phyloP scores from a whole-genome alignment of 2,888 invertebrate species.

The Lepidochrysops patricia region DNA sequence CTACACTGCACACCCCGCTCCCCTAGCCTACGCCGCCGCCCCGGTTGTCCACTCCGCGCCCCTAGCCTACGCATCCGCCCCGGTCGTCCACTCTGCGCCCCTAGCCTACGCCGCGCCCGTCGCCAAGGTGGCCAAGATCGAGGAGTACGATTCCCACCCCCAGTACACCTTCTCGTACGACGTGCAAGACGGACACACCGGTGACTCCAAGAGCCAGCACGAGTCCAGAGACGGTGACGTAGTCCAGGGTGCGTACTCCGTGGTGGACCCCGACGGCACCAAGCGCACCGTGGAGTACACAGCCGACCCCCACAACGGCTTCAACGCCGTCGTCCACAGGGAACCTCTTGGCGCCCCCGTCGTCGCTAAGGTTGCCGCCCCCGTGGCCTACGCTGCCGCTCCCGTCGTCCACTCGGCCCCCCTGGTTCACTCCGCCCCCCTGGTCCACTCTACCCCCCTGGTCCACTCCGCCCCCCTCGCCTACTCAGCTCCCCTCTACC shows the following conservation, averaged over 20 bases:
- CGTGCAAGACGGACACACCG: constrained; percentile 52
- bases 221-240: constrained; percentile 55
- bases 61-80: constrained; percentile 34
- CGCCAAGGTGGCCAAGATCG: constrained; percentile 33
- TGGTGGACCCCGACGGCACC: constrained; percentile 56
- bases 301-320: constrained; percentile 55
- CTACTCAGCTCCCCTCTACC: constrained; percentile 78
- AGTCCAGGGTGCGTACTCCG: constrained; percentile 57
- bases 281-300: constrained; percentile 58
- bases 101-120: constrained; percentile 36
- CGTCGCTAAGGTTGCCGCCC: constrained; percentile 32
- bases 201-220: constrained; percentile 54
- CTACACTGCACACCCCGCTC: constrained; percentile 60
- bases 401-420: constrained; percentile 36
- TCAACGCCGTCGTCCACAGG: constrained; percentile 56
- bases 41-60: constrained; percentile 36
- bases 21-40: constrained; percentile 36
- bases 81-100: constrained; percentile 38
- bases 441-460: constrained; percentile 32
- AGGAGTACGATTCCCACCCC: constrained; percentile 46
- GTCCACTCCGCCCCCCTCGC: constrained; percentile 28
- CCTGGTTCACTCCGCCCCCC: constrained; percentile 35
- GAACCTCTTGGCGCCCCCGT: constrained; percentile 45
- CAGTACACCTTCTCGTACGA: constrained; percentile 70
- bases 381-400: constrained; percentile 28